Percentiles rank a stretch among this genome's conserved stretches.
Evolutionary conservation across 1,140 invertebrate genomes (phyloP).

Genomic region (Caligus rogercresseyi): DNA sequence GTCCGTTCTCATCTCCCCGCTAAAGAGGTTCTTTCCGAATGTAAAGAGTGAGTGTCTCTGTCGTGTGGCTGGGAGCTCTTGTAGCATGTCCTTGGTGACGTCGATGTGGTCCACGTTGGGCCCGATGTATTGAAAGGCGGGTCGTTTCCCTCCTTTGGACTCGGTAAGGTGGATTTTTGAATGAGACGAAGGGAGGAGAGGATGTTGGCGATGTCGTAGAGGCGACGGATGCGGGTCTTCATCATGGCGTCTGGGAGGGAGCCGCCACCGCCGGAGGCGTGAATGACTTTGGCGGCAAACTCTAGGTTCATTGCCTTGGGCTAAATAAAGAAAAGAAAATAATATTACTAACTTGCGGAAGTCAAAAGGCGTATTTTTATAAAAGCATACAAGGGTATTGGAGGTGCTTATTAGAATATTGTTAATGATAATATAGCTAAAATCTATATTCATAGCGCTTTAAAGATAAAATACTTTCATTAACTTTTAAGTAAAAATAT

Average conservation of each 20-base stretch:
- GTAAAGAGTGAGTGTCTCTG: slow-evolving; percentile 9
- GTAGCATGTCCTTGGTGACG: slow-evolving; percentile 2
- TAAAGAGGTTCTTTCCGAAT: slow-evolving; percentile 17
- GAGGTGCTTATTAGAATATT: too few relatives aligned
- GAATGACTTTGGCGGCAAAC: slow-evolving; percentile 44
- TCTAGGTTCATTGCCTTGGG: slow-evolving; percentile 45
- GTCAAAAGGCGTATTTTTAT: neutral
- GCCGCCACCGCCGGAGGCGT: slow-evolving; percentile 30
- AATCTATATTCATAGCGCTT: too few relatives aligned
- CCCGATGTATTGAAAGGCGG: slow-evolving; percentile 47
- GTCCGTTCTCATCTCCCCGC: neutral
- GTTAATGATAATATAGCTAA: too few relatives aligned
- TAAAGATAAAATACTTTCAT: too few relatives aligned
- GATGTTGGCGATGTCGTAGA: slow-evolving; percentile 57
- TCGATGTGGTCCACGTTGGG: slow-evolving; percentile 32
- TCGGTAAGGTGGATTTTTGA: slow-evolving; percentile 39
- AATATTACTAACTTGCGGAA: slow-evolving; percentile 14
- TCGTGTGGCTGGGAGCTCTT: neutral
- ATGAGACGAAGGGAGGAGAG: slow-evolving; percentile 44
- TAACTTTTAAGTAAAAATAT: too few relatives aligned
- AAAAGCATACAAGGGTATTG: too few relatives aligned
- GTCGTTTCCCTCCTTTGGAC: slow-evolving; percentile 38
- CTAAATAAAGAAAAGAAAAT: slow-evolving; percentile 32
- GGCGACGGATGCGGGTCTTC: slow-evolving; percentile 45
- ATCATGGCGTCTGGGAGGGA: slow-evolving; percentile 27